phyloP scores from a whole-genome alignment of 2,888 invertebrate species.

The Ochropleura plecta region DNA sequence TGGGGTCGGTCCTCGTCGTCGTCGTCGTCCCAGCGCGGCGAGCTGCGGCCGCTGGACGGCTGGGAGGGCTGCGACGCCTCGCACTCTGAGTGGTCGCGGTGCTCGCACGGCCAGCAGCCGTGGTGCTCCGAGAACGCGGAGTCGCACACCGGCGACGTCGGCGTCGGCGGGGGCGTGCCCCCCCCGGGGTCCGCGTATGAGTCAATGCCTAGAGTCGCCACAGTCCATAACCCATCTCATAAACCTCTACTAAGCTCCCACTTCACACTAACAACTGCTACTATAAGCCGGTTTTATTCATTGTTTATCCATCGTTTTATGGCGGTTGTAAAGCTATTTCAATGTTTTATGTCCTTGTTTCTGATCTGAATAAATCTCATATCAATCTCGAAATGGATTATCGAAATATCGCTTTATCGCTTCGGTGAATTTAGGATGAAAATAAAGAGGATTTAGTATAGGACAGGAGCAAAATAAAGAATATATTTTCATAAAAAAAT shows the following conservation, averaged over 20 bases:
- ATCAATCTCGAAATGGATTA: conserved; percentile 63
- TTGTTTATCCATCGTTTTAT: conserved; percentile 52
- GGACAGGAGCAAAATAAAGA: conserved; percentile 81
- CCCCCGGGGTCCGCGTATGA: conserved; percentile 88
- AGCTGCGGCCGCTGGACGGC: conserved; percentile 86
- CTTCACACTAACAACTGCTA: conserved; percentile 46
- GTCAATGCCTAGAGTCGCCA: conserved; percentile 83
- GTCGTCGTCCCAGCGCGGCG: conserved; percentile 87
- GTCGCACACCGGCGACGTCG: conserved; percentile 88
- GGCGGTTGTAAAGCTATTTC: conserved; percentile 71
- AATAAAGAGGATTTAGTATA: conserved; percentile 77
- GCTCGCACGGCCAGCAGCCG: conserved; percentile 88
- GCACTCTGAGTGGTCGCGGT: conserved; percentile 83
- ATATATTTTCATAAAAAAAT: conserved; percentile 73
- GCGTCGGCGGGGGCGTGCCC: conserved; percentile 87
- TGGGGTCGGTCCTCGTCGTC: conserved; percentile 85
- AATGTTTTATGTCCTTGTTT: conserved; percentile 66
- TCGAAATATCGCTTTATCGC: conserved; percentile 66
- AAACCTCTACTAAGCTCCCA: conserved; percentile 47
- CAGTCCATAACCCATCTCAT: conserved; percentile 66
- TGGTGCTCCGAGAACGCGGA: conserved; percentile 89
- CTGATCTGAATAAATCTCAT: conserved; percentile 54
- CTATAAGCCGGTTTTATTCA: conserved; percentile 48
- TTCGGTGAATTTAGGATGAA: conserved; percentile 74
- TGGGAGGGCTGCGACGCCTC: conserved; percentile 84